phyloP scores from a whole-genome alignment of 1,140 invertebrate genomes.

The Drosophila tsacasi region DNA sequence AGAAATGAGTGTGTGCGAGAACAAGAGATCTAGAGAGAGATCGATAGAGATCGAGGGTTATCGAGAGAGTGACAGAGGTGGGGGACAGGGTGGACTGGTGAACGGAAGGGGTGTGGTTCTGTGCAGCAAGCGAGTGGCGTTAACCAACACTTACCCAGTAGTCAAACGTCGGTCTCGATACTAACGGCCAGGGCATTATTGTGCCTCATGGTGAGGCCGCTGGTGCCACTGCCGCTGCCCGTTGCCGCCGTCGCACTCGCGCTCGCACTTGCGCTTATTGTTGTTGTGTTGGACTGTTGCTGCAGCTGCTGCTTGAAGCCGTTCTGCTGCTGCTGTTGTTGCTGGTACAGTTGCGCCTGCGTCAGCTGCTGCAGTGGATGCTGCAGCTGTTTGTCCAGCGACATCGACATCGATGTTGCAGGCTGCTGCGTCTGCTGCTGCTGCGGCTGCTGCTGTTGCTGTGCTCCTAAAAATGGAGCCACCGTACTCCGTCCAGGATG shows the following conservation, averaged over 20 bases:
- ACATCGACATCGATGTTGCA: slow-evolving; percentile 48
- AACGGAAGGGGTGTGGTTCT: slow-evolving; percentile 2
- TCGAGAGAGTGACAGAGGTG: slow-evolving; percentile 5
- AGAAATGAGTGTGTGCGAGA: slow-evolving; percentile 18
- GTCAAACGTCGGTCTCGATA: slow-evolving; percentile 99
- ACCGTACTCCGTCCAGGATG: slow-evolving; percentile 81
- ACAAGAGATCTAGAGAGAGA: slow-evolving; percentile 22
- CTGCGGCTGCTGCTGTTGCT: slow-evolving; percentile 59
- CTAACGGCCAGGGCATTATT: slow-evolving; percentile 91
- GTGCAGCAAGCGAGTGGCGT: slow-evolving; percentile 35
- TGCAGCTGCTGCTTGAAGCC: slow-evolving; percentile 61
- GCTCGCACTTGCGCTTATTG: slow-evolving; percentile 50
- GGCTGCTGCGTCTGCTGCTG: slow-evolving; percentile 46
- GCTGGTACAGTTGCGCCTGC: slow-evolving; percentile 54
- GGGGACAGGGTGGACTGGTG: not conserved
- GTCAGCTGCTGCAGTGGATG: slow-evolving; percentile 46
- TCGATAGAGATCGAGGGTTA: slow-evolving; percentile 6
- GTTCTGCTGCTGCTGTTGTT: slow-evolving; percentile 47
- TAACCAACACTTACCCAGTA: slow-evolving; percentile 89
- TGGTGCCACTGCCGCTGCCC: slow-evolving; percentile 88
- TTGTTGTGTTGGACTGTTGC: slow-evolving; percentile 60
- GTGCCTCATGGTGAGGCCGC: slow-evolving; percentile 93
- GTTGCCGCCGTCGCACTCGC: slow-evolving; percentile 52
- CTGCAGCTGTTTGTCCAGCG: slow-evolving; percentile 53
- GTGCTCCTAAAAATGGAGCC: slow-evolving; percentile 85